These are phyloP conservation scores for Brachypteracias leptosomus DNA, from an alignment of 2,113 vertebrate species.

Conservation along the genomic window DNA sequence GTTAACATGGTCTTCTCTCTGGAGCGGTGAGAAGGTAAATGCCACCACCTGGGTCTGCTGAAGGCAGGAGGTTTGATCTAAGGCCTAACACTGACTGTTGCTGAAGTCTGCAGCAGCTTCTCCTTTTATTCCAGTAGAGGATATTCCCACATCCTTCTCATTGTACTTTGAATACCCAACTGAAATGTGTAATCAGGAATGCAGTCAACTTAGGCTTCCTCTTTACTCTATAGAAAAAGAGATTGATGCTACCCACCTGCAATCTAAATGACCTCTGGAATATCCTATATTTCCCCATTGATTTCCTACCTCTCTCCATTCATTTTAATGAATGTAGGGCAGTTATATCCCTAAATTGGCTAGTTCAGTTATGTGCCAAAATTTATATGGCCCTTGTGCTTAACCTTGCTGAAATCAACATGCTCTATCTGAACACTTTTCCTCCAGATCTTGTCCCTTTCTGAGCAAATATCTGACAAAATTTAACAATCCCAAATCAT, in stretches of 20 bases:
- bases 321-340: not conserved
- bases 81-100: not conserved
- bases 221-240: not conserved
- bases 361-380: not conserved
- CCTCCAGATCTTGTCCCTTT: not conserved
- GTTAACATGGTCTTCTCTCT: not conserved
- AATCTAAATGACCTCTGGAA: constrained; percentile 2
- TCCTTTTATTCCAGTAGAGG: not conserved
- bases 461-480: not conserved
- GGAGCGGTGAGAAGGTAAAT: not conserved
- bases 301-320: constrained; percentile 20
- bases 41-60: not conserved
- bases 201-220: not conserved
- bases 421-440: not conserved
- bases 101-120: not conserved
- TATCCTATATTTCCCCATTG: not conserved
- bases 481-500: not conserved
- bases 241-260: not conserved
- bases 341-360: not conserved
- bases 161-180: not conserved
- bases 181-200: not conserved
- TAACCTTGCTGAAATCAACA: not conserved
- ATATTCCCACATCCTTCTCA: not conserved
- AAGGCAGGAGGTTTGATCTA: not conserved
- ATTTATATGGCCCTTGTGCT: not conserved